phyloP scores from a whole-genome alignment of 2,888 invertebrate genomes.

The Nymphalis c-album region DNA sequence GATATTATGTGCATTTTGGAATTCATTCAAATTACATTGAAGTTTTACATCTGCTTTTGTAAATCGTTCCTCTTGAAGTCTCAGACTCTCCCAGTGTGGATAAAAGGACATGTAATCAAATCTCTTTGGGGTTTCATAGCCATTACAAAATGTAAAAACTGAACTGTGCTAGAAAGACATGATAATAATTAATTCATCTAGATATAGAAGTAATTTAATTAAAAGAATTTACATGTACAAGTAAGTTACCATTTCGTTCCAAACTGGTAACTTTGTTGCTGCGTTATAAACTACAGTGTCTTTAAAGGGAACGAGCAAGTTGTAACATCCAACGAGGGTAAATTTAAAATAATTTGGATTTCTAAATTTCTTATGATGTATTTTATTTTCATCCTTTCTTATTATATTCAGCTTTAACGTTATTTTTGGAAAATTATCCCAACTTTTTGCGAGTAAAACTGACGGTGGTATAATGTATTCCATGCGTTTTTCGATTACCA shows the following conservation, averaged over 20 bases:
- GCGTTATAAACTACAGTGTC: slow-evolving; percentile 53
- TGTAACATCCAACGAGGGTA: slow-evolving; percentile 63
- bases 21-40: slow-evolving; percentile 44
- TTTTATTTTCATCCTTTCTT: slow-evolving; percentile 49
- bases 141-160: slow-evolving; percentile 52
- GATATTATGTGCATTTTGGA: slow-evolving; percentile 55
- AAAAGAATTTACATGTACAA: not conserved
- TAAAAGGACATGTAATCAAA: slow-evolving; percentile 54
- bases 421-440: slow-evolving; percentile 67
- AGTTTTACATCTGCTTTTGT: slow-evolving; percentile 55
- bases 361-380: slow-evolving; percentile 55
- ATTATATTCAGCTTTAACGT: slow-evolving; percentile 52
- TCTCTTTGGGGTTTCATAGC: slow-evolving; percentile 44
- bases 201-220: slow-evolving; percentile 9
- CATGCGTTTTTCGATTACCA: slow-evolving; percentile 59
- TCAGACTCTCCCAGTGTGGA: slow-evolving; percentile 66
- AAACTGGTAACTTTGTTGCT: slow-evolving; percentile 55
- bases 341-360: slow-evolving; percentile 61
- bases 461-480: slow-evolving; percentile 55
- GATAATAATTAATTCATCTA: not conserved
- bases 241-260: slow-evolving; percentile 53
- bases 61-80: slow-evolving; percentile 50
- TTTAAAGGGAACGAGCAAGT: slow-evolving; percentile 55
- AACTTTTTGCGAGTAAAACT: slow-evolving; percentile 56
- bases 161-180: slow-evolving; percentile 47